These are phyloP conservation scores for Tetheella fluctuosa DNA, from an alignment of 2,888 invertebrate genomes.

Conservation along the genomic window DNA sequence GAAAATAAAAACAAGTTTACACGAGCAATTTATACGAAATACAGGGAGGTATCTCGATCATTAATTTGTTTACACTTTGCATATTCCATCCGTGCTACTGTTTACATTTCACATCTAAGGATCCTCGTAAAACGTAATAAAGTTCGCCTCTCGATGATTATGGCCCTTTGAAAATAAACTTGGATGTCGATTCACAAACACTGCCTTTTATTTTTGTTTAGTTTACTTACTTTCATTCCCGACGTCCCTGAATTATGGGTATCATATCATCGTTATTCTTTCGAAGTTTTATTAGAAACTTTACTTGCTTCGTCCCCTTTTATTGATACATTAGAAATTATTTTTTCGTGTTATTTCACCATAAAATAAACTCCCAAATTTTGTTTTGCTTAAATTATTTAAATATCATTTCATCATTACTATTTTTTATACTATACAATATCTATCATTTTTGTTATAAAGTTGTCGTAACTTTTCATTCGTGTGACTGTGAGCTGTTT, in stretches of 20 bases:
- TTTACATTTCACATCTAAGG: slow-evolving; percentile 66
- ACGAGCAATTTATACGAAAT: slow-evolving; percentile 51
- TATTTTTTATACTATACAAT: too few relatives aligned
- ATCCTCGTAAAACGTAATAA: slow-evolving; percentile 67
- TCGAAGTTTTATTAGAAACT: slow-evolving; percentile 50
- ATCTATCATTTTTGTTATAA: not conserved
- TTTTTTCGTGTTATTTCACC: slow-evolving; percentile 41
- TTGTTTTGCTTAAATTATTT: slow-evolving; percentile 20
- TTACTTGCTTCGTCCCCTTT: slow-evolving; percentile 44
- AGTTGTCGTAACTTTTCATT: not conserved
- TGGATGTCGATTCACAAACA: slow-evolving; percentile 64
- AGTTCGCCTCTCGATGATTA: slow-evolving; percentile 73
- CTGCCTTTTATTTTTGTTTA: slow-evolving; percentile 72
- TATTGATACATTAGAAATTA: slow-evolving; percentile 58
- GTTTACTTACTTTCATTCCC: slow-evolving; percentile 60
- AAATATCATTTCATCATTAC: too few relatives aligned
- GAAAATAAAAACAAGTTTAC: slow-evolving; percentile 56
- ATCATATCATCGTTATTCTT: slow-evolving; percentile 69
- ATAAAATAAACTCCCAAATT: slow-evolving; percentile 37
- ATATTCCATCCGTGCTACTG: slow-evolving; percentile 60
- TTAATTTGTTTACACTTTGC: slow-evolving; percentile 76
- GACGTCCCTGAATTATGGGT: slow-evolving; percentile 60
- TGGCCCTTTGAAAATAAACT: slow-evolving; percentile 77
- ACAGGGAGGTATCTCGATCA: slow-evolving; percentile 54
- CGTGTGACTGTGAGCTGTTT: not conserved